Base-by-base conservation (phyloP, 1,140 invertebrate genomes). In the Microplitis demolitor region DNA sequence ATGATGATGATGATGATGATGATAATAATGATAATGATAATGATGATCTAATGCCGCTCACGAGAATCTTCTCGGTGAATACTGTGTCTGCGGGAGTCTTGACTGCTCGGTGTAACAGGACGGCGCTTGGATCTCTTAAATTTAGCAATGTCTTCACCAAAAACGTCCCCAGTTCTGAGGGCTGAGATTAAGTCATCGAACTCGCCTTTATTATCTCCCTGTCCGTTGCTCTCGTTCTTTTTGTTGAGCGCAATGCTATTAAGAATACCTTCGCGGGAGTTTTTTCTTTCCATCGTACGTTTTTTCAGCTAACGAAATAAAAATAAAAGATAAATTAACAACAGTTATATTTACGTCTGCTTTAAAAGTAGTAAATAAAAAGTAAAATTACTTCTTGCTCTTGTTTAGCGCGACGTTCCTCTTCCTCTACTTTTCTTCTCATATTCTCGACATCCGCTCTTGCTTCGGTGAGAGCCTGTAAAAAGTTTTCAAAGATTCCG, bases 171-270 rank as follows among this genome's bases (percentile, higher is more conserved):
- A 0, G 97, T 98, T 78, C 97, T 88, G 14, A 99, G 86, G 0
- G 97, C 97, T 3, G 96, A 98, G 79, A 99, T 99, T 37, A 99
- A 88, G 86, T 98, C 97, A 83, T 99, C 97, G 87, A 99, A 99
- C 88, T 99, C 97, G 71, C 94, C 94, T 78, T 95, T 93, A 72
- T 91, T 91, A 66, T 89, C 88, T 33, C 83, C 83, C 71, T 90
- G 88, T 2, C 89, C 89, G 71, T 90, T 90, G 75, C 85, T 76
- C 74, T 89, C 89, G 66, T 88, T 89, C 78, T 87, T 89, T 66
- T 87, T 87, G 85, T 77, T 88, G 84, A 76, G 71, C 8, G 78
- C 82, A 66, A 87, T 88, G 50, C 87, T 90, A 80, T 91, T 89
- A 63, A 93, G 84, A 3, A 93, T 88, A 70, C 92, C 91, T 69